Evolutionary conservation across 2,888 invertebrate species (phyloP), one percentile per base, ranked within the genome.

Genomic region (Pyrochroa serraticornis): DNA sequence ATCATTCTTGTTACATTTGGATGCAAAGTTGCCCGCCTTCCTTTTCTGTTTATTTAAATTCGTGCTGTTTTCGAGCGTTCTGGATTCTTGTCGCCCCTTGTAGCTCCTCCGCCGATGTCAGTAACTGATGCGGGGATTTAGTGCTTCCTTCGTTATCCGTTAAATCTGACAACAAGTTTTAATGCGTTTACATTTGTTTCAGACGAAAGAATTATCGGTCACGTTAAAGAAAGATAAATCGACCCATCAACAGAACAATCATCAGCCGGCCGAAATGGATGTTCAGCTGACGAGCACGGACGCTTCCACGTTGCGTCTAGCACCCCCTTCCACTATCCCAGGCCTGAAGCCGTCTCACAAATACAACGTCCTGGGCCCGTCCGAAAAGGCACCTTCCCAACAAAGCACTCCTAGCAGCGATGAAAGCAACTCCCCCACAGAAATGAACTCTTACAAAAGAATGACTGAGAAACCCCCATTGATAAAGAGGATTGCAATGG

Each of bases 391-490:
- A 63, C 75, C 77, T 64, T 82, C 82, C 5, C 82, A 82, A 63
- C 82, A 82, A 71, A 83, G 82, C 65, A 82, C 83, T 39, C 87
- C 87, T 32, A 90, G 89, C 78, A 92, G 92, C 67, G 92, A 93
- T 78, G 93, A 93, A 81, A 91, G 92, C 75, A 91, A 90, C 80
- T 93, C 93, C 7, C 93, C 93, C 42, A 91, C 92, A 46, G 93
- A 93, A 82, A 84, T 92, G 78, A 91, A 91, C 81, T 90, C 92
- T 74, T 93, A 91, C 81, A 88, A 92, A 76, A 83, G 91, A 71
- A 85, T 93, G 75, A 84, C 86, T 60, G 91, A 93, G 77, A 89
- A 92, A 76, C 91, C 92, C 57, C 92, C 92, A 47, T 83, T 93
- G 72, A 84, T 85, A 72, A 90, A 90, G 79, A 82, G 91, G 48